Conservation (phyloP, 2,113 vertebrate species). For the Erinaceus europaeus region DNA sequence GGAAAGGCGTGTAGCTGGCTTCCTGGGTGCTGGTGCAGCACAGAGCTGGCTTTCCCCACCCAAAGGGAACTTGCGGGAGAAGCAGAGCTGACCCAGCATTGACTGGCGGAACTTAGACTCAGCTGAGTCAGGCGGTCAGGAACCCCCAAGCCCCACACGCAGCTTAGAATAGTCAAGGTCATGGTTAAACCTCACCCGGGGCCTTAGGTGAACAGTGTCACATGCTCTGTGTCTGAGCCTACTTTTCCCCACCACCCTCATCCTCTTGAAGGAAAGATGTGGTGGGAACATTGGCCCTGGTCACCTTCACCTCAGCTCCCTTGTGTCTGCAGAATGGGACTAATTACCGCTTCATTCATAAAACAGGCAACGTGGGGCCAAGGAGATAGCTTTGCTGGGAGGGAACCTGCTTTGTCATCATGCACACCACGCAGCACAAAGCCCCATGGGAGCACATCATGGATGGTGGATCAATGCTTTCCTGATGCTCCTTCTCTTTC, state of each 20-base stretch:
- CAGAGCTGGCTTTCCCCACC: too few species aligned
- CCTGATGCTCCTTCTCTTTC: too few species aligned
- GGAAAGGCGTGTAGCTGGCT: not conserved
- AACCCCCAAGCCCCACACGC: rapidly evolving
- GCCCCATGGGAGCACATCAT: too few species aligned
- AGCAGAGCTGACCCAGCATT: not conserved
- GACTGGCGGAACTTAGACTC: not conserved
- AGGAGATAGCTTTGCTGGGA: too few species aligned
- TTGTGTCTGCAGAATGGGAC: not conserved
- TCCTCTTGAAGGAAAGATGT: not conserved
- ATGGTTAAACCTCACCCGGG: too few species aligned
- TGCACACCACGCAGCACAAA: too few species aligned
- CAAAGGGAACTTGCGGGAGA: not conserved
- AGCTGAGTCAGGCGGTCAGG: not conserved
- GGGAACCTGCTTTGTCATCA: too few species aligned
- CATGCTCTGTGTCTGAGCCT: not conserved
- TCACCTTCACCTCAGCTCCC: not conserved
- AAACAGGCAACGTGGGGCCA: not conserved
- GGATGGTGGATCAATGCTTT: too few species aligned
- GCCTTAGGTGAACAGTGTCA: not conserved
- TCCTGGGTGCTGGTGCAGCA: rapidly evolving
- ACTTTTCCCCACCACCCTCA: not conserved
- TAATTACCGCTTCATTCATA: not conserved
- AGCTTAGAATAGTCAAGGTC: not conserved
- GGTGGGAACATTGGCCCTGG: too few species aligned